phyloP scores from a whole-genome alignment of 2,888 invertebrate genomes.

The Venusia cambrica region DNA sequence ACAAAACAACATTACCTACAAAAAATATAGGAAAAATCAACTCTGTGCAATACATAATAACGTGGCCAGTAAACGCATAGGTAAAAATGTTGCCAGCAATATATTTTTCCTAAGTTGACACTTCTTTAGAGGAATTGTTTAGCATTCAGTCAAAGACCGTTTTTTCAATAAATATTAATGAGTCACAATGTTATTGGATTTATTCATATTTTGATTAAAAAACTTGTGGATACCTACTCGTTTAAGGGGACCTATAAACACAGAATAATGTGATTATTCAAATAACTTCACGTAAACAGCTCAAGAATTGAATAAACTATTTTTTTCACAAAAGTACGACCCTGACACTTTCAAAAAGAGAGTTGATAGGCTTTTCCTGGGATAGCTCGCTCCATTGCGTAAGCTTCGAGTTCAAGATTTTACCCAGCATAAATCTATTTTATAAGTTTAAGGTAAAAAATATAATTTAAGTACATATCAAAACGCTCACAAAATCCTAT shows the following conservation, averaged over 20 bases:
- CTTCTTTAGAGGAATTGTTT: conserved; percentile 45
- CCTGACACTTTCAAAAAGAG: too few relatives aligned
- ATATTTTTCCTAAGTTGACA: conserved; percentile 47
- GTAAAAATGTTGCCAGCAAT: conserved; percentile 25
- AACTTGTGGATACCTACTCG: not conserved
- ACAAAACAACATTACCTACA: not conserved
- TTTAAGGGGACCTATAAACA: too few relatives aligned
- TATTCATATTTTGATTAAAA: conserved; percentile 14
- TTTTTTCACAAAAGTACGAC: too few relatives aligned
- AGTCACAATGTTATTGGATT: conserved; percentile 36
- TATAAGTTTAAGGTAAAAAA: too few relatives aligned
- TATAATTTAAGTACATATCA: too few relatives aligned
- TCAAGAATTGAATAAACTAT: too few relatives aligned
- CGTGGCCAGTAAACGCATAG: not conserved
- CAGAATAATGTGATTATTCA: too few relatives aligned
- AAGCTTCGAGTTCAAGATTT: too few relatives aligned
- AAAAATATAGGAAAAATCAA: conserved; percentile 11
- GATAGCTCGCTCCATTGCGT: too few relatives aligned
- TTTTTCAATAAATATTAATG: conserved; percentile 58
- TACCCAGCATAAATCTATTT: too few relatives aligned
- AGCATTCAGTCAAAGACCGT: conserved; percentile 41
- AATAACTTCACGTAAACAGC: too few relatives aligned
- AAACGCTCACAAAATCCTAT: conserved; percentile 9
- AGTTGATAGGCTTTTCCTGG: too few relatives aligned
- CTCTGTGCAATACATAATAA: conserved; percentile 2